Conservation (phyloP, 1,140 invertebrate species). For the Diabrotica virgifera region DNA sequence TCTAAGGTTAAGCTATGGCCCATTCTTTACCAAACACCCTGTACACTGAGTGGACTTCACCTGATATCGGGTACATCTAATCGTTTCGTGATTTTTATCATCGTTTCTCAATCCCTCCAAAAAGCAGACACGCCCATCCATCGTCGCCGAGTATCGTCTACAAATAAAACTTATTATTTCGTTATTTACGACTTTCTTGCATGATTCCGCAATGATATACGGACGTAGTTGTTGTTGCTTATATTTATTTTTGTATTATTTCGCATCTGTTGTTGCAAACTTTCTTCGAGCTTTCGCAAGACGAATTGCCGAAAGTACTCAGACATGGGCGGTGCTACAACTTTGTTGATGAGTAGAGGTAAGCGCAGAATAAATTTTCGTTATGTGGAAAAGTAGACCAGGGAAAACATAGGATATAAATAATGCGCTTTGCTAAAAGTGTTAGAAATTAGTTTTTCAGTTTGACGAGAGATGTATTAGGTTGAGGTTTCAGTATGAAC, state of each 20-base stretch:
- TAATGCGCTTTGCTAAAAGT: no score
- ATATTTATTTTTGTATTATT: conserved; percentile 11
- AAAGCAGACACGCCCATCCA: conserved; percentile 13
- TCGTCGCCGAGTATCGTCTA: neutral
- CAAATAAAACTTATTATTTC: conserved; percentile 19
- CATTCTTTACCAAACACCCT: no score
- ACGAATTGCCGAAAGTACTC: neutral
- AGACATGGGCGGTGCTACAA: neutral
- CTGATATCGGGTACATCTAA: conserved; percentile 10
- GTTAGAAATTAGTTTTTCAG: no score
- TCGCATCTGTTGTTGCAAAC: neutral
- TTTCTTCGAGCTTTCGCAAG: neutral
- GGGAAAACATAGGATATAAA: no score
- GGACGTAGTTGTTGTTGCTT: conserved; percentile 5
- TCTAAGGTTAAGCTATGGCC: no score
- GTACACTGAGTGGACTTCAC: no score
- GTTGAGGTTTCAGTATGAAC: no score
- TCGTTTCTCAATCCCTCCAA: conserved; percentile 15
- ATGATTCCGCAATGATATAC: conserved; percentile 9
- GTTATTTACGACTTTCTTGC: conserved; percentile 14
- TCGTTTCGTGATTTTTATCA: conserved; percentile 15
- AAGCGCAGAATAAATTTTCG: no score
- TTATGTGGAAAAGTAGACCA: no score
- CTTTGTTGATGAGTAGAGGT: no score
- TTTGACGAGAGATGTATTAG: no score